Base-by-base conservation (phyloP, 2,113 vertebrate species). In the Columba livia region DNA sequence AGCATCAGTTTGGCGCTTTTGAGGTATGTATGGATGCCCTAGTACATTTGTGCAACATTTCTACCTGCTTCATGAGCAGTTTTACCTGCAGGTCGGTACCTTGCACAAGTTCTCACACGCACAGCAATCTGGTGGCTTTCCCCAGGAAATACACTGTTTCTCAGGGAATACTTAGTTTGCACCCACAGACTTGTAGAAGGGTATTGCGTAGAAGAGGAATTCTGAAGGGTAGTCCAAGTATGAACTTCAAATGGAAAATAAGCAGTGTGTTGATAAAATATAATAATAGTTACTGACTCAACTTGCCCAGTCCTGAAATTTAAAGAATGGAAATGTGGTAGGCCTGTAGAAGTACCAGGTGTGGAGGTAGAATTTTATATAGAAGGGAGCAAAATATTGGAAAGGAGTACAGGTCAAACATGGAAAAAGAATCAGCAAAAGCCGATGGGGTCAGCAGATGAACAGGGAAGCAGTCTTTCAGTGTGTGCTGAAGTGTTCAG, bases 381-480 rank as follows among this genome's bases (percentile, higher is more conserved):
- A 12, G 75, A 69, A 78, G 40, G 51, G 56, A 66, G 51, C 31
- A 73, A 66, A 23, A 3, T 70, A 32, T 66, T 47, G 90, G 44
- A 51, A 79, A 90, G 62, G 26, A 29, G 11, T 42, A 47, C 32
- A 38, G 40, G 44, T 94, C 51, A 85, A 62, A 82, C 0, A 0
- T 77, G 29, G 48, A 80, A 38, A 28, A 64, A 12, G 56, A 84
- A 48, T 88, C 51, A 64, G 28, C 71, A 56, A 71, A 83, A 90
- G 70, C n/a, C 69, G 50, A 42, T 1, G 4, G 58, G 23, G 12
- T 26, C 94, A 73, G 82, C 89, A 93, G 28, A 15, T 70, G 38
- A 94, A 95, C 61, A 88, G 16, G 62, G 83, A 90, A 92, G 54
- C 29, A 44, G 25, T 73, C 20, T 88, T 93, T 73, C 73, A 71